Evolutionary conservation across 1,140 invertebrate species (phyloP).

Genomic region (Micrasema longulum): DNA sequence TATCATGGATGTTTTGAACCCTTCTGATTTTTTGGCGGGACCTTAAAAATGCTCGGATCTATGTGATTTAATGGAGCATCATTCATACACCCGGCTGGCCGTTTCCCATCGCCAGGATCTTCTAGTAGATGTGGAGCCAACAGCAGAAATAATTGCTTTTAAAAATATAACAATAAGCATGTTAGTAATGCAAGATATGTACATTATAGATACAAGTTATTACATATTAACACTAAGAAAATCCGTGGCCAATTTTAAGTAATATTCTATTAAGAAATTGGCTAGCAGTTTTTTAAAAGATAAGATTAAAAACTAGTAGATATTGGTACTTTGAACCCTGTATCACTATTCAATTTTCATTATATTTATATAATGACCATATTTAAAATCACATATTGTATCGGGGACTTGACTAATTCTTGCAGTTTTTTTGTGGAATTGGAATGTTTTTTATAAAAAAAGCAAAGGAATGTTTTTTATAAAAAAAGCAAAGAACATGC

Average conservation of each 20-base stretch:
- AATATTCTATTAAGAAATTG: background rate
- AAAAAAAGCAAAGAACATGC: too few species aligned
- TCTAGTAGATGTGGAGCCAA: constrained; percentile 69
- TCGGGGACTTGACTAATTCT: too few species aligned
- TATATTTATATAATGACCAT: too few species aligned
- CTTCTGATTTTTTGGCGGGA: constrained; percentile 58
- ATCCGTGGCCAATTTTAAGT: constrained; percentile 52
- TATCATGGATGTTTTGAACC: constrained; percentile 37
- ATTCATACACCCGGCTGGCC: constrained; percentile 33
- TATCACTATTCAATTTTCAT: too few species aligned
- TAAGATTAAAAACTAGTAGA: too few species aligned
- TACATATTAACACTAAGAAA: background rate
- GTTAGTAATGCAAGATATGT: background rate
- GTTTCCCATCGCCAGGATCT: constrained; percentile 60
- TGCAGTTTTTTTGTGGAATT: too few species aligned
- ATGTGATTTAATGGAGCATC: constrained; percentile 64
- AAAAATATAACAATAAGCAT: constrained; percentile 35
- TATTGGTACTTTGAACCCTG: too few species aligned
- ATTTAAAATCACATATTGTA: too few species aligned
- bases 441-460: too few species aligned
- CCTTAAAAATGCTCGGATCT: constrained; percentile 66
- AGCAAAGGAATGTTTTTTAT: too few species aligned
- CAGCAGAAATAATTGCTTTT: constrained; percentile 69
- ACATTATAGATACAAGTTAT: too few species aligned
- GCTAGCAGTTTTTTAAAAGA: too few species aligned